Base-by-base conservation (phyloP, 2,113 vertebrate genomes). In the Siniperca chuatsi region DNA sequence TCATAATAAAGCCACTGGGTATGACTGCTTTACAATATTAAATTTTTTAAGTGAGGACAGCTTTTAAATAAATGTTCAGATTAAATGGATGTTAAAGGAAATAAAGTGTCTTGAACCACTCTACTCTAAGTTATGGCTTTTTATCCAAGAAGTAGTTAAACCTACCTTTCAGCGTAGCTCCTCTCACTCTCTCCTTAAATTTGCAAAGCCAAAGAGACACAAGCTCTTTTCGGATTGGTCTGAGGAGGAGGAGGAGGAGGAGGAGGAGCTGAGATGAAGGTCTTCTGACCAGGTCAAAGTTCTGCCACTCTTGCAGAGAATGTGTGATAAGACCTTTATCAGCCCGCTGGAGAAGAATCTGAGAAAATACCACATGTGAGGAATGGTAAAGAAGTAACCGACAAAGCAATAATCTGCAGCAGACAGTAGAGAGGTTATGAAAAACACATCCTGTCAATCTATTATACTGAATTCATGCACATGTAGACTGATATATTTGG, bases 241-340 rank as follows among this genome's bases (percentile, higher is more conserved):
- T 58, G 55, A 74, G 33, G 66, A 77, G 0, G 58, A 80, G 0
- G 74, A 77, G 0, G 58, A 80, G 0, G 74, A 55, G 16, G 48
- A 50, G 48, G 48, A 21, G 75, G 85, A 69, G 87, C 50, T 72
- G 68, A 71, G 61, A 74, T 65, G 44, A 84, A 66, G 61, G 50
- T 75, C 9, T 52, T 76, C 78, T 89, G 77, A 78, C 66, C 50
- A 1, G 93, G 80, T 93, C 94, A 96, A 95, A 96, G 95, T 94
- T 94, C 92, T 85, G 64, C 72, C 55, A 0, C 25, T 67, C 64
- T 35, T 65, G 33, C 46, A 79, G 42, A 13, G 65, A 78, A 83
- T 20, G 23, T 35, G 52, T 82, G 93, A 94, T 93, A 91, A 91
- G 79, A 54, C 20, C 23, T 83, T 92, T 94, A 93, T 95, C 91